Percentiles rank a stretch among this genome's conserved stretches.
phyloP scores from a whole-genome alignment of 1,140 invertebrate species.

The Drosophila persimilis region DNA sequence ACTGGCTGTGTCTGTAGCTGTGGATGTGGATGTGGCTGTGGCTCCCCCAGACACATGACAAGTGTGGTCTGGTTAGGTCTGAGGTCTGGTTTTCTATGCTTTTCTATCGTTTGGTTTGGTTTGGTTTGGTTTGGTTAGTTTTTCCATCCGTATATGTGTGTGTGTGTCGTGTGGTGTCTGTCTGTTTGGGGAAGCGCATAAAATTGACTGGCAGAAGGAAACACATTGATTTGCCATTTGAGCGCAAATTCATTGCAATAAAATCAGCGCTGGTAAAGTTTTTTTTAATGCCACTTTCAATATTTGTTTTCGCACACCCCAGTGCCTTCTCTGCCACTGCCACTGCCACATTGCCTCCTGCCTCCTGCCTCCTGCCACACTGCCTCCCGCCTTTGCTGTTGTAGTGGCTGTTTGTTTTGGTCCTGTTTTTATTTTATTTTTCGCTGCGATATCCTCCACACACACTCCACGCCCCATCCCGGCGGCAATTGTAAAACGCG shows the following conservation, averaged over 20 bases:
- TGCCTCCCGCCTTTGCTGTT: neutral
- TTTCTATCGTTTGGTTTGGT: too few species aligned
- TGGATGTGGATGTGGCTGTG: neutral
- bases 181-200: conserved; percentile 38
- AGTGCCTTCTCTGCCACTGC: neutral
- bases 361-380: neutral
- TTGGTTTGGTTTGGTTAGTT: too few species aligned
- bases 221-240: conserved; percentile 80
- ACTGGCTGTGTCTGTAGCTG: conserved; percentile 1
- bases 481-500: conserved; percentile 73
- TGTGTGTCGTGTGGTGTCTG: neutral
- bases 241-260: conserved; percentile 79
- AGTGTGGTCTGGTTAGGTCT: too few species aligned
- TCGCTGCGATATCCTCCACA: neutral
- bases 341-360: neutral
- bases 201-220: conserved; percentile 74
- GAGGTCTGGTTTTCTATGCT: too few species aligned
- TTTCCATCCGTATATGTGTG: neutral
- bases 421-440: conserved; percentile 46
- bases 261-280: conserved; percentile 70
- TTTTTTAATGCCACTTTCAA: conserved; percentile 79
- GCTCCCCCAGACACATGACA: conserved; percentile 5
- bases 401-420: conserved; percentile 37
- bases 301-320: conserved; percentile 73
- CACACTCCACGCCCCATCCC: neutral